Percentiles rank a stretch among this genome's conserved stretches.
Conservation (phyloP, 2,797 vertebrate species). For the Galagoides demidoff region DNA sequence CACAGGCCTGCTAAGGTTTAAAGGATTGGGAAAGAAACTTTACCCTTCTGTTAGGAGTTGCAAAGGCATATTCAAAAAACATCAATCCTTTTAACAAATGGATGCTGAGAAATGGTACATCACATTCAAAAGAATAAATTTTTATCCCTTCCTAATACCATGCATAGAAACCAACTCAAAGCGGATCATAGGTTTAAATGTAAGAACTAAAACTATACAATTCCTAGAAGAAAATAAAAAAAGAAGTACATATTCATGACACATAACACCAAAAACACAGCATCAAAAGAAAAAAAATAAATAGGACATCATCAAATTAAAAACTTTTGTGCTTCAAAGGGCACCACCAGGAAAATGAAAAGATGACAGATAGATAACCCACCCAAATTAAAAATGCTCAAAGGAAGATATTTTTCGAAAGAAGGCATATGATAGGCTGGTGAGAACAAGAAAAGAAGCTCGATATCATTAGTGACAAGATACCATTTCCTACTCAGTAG, state of each 20-base stretch:
- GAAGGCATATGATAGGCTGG: background rate
- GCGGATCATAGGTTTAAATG: background rate
- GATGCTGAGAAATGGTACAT: background rate
- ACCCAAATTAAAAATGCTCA: background rate
- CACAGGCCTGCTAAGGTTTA: background rate
- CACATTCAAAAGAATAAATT: background rate
- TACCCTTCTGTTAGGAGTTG: background rate
- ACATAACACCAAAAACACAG: background rate
- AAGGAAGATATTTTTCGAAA: background rate
- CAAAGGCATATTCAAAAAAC: background rate
- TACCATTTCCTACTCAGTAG: background rate
- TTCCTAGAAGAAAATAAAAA: background rate
- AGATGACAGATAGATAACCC: background rate
- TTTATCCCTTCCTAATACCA: background rate
- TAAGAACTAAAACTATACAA: background rate
- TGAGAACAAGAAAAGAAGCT: background rate
- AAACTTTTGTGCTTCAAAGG: background rate
- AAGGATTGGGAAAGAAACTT: background rate
- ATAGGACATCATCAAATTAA: background rate
- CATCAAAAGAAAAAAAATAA: background rate
- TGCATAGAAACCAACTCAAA: background rate
- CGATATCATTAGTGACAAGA: background rate
- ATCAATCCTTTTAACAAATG: background rate
- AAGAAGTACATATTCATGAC: background rate
- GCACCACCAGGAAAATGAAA: background rate